These are phyloP conservation scores for Exaiptasia diaphana DNA, from an alignment of 64 coral and sea anemone genomes.

Conservation along the genomic window DNA sequence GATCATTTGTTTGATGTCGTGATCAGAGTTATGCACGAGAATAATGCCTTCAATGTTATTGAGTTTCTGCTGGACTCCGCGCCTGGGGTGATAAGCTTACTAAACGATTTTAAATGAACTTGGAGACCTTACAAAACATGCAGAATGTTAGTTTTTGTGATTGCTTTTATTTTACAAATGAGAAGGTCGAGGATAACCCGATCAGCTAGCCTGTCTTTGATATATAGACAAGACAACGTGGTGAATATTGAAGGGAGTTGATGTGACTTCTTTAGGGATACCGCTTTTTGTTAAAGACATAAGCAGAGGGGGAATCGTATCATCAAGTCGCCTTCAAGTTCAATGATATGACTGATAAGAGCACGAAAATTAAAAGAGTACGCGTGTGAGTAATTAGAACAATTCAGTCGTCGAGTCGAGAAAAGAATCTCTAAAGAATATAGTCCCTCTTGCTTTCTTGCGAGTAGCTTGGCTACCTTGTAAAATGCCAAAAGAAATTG, in stretches of 20 bases:
- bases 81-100: neutral
- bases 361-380: no score
- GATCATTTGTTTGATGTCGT: neutral
- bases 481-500: no score
- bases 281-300: constrained; percentile 12
- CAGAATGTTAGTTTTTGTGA: neutral
- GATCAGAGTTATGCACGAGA: neutral
- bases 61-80: neutral
- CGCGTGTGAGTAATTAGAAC: no score
- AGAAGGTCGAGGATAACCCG: neutral
- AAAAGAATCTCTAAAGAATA: no score
- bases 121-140: neutral
- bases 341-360: no score
- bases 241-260: neutral
- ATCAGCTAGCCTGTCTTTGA: no score
- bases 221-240: neutral
- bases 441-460: no score
- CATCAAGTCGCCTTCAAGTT: neutral
- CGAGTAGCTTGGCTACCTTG: no score
- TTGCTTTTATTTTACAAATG: neutral
- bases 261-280: neutral
- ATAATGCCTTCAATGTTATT: neutral
- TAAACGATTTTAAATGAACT: neutral
- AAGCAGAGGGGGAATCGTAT: neutral
- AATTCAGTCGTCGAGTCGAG: no score